phyloP scores from a whole-genome alignment of 2,888 invertebrate species.

The Oscheius onirici region DNA sequence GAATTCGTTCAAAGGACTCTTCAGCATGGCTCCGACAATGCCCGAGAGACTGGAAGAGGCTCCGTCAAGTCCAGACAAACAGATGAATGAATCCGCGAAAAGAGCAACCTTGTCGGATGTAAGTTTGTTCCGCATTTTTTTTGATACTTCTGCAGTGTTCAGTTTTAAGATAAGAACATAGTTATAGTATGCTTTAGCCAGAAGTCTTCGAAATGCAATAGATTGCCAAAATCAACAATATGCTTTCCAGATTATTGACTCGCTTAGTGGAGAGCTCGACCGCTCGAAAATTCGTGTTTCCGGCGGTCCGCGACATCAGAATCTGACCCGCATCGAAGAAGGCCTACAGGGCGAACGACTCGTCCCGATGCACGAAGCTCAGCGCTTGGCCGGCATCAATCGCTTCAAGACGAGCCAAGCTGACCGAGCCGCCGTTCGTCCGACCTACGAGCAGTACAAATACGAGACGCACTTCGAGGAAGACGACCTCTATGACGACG shows the following conservation, averaged over 20 bases:
- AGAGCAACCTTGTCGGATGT: background rate
- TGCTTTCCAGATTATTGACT: background rate
- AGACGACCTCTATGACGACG: constrained; percentile 54
- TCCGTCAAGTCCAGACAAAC: background rate
- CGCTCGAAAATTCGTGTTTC: background rate
- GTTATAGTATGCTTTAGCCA: too few relatives aligned
- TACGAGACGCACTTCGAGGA: constrained; percentile 52
- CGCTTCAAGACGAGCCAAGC: constrained; percentile 40
- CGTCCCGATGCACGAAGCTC: constrained; percentile 45
- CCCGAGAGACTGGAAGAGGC: background rate
- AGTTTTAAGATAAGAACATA: too few relatives aligned
- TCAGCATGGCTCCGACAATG: constrained; percentile 34
- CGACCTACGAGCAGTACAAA: constrained; percentile 54
- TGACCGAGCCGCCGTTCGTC: constrained; percentile 52
- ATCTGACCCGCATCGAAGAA: background rate
- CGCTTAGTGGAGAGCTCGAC: constrained; percentile 10
- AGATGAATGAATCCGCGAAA: background rate
- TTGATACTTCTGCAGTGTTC: too few relatives aligned
- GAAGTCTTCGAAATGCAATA: too few relatives aligned
- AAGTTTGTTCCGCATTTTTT: background rate
- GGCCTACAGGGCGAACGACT: constrained; percentile 39
- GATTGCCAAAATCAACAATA: too few relatives aligned
- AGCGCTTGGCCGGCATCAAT: constrained; percentile 43
- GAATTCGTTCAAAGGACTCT: constrained; percentile 30
- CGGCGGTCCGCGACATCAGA: too few relatives aligned